A percentile compares a stretch with the other conserved stretches of the same genome.
Evolutionary conservation across 2,797 vertebrate genomes (phyloP).

Genomic region (Notolabrus celidotus): DNA sequence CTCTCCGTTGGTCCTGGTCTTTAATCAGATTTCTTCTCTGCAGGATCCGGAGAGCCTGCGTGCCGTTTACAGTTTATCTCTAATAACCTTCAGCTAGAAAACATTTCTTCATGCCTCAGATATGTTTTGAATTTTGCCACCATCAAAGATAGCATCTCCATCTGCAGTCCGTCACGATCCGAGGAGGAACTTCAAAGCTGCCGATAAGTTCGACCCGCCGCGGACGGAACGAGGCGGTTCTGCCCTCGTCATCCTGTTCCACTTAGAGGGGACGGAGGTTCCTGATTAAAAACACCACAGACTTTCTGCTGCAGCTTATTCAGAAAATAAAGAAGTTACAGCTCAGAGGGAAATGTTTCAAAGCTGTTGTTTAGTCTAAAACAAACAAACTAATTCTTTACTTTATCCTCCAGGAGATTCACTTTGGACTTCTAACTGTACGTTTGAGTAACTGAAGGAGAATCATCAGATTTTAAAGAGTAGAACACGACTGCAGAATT

Average conservation of each 20-base stretch:
- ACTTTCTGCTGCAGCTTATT: background rate
- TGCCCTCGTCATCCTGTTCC: constrained; percentile 27
- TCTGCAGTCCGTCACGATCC: constrained; percentile 22
- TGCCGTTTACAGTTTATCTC: constrained; percentile 8
- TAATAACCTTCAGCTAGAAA: constrained; percentile 10
- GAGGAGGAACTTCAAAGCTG: constrained; percentile 60
- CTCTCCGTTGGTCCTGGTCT: constrained; percentile 1
- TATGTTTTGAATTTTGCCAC: constrained; percentile 51
- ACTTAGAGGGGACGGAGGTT: constrained; percentile 29
- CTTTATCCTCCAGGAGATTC: background rate
- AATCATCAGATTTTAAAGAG: no score
- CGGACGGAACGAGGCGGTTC: constrained; percentile 7
- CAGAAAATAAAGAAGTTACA: background rate
- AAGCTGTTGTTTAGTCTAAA: constrained; percentile 5
- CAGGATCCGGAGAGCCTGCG: constrained; percentile 3
- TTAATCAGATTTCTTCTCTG: constrained; percentile 10
- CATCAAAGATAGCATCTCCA: constrained; percentile 21
- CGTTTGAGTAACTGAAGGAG: no score
- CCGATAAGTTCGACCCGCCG: constrained; percentile 28
- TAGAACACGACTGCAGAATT: no score
- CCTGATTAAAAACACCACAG: constrained; percentile 42
- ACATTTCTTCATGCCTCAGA: constrained; percentile 12
- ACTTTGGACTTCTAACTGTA: no score
- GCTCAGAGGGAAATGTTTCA: constrained; percentile 4
- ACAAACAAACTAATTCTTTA: background rate